A percentile compares a stretch with the other conserved stretches of the same genome.
These are phyloP conservation scores for Koerneria pararmatus DNA, from an alignment of 2,888 invertebrate genomes.

Conservation along the genomic window DNA sequence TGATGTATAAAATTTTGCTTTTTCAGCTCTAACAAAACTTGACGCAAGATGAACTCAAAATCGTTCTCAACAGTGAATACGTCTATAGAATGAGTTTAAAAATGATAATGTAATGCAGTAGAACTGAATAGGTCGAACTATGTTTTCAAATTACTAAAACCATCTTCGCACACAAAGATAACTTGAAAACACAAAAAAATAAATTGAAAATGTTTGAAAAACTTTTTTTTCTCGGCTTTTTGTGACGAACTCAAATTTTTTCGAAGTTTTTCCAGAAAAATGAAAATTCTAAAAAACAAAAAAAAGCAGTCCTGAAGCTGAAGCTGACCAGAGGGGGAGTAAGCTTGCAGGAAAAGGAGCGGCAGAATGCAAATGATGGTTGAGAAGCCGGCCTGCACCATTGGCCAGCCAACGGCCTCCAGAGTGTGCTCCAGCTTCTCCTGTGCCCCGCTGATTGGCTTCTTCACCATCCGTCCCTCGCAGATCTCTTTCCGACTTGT, in stretches of 20 bases:
- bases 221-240: too few relatives aligned
- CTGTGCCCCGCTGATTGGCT: slow-evolving; percentile 33
- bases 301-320: not conserved
- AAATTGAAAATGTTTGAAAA: not conserved
- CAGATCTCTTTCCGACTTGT: slow-evolving; percentile 45
- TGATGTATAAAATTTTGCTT: too few relatives aligned
- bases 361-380: slow-evolving; percentile 56
- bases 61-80: too few relatives aligned
- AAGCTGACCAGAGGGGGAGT: too few relatives aligned
- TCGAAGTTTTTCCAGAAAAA: not conserved
- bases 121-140: too few relatives aligned
- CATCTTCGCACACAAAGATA: not conserved
- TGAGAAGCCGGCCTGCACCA: slow-evolving; percentile 54
- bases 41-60: too few relatives aligned
- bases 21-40: too few relatives aligned
- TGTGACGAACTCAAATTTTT: not conserved
- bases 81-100: too few relatives aligned
- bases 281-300: not conserved
- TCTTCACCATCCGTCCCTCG: slow-evolving; percentile 43
- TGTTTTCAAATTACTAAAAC: too few relatives aligned
- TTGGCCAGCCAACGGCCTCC: slow-evolving; percentile 54
- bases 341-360: slow-evolving; percentile 43
- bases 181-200: not conserved
- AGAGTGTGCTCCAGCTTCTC: slow-evolving; percentile 50
- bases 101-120: too few relatives aligned